Evolutionary conservation across 2,113 vertebrate species (phyloP).

Genomic region (Oreotragus oreotragus): DNA sequence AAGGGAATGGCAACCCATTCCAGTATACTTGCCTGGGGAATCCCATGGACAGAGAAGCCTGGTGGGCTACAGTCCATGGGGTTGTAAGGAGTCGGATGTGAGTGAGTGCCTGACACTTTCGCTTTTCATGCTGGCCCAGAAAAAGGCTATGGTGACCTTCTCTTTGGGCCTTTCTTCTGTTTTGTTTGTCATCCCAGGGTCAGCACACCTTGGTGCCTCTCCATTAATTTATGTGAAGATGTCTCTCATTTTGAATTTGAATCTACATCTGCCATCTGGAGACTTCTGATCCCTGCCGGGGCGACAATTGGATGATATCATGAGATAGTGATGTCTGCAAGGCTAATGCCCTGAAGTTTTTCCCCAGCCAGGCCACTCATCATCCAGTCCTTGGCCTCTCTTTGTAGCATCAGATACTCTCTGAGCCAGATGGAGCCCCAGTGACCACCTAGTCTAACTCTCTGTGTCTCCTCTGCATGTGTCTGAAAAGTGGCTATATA

Average conservation of each 20-base stretch:
- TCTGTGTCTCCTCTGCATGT: background rate
- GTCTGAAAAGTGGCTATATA: background rate
- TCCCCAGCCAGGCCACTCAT: background rate
- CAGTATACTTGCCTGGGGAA: background rate
- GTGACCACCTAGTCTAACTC: background rate
- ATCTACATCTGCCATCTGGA: conserved; percentile 45
- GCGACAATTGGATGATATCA: background rate
- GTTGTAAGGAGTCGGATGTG: background rate
- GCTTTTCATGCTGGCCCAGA: background rate
- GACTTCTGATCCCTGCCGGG: background rate
- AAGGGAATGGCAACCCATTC: background rate
- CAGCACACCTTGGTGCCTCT: background rate
- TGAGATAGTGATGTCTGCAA: background rate
- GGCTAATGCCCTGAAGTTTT: background rate
- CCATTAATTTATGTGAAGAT: background rate
- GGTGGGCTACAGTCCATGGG: background rate
- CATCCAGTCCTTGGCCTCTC: background rate
- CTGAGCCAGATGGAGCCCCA: background rate
- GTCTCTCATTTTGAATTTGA: conserved; percentile 53
- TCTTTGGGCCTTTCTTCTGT: background rate
- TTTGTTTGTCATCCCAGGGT: background rate
- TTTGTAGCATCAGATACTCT: background rate
- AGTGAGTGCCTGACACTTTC: background rate
- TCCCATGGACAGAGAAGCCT: background rate
- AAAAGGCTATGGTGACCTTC: background rate